Evolutionary conservation across 2,888 invertebrate species (phyloP).

Genomic region (Meandrusa payeni): DNA sequence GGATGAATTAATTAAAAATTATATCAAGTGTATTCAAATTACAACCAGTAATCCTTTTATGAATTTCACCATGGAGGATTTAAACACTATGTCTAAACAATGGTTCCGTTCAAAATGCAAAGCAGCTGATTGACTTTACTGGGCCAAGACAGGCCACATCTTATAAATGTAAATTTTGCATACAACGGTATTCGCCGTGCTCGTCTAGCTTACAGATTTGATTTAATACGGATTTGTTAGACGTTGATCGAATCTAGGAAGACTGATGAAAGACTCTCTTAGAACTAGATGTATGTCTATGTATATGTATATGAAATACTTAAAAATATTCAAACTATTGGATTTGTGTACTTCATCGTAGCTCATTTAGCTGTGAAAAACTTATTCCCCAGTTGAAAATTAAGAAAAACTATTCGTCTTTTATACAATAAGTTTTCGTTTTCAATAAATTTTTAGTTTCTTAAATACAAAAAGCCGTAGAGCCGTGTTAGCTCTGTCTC

Average conservation of each 20-base stretch:
- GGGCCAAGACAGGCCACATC: slow-evolving; percentile 14
- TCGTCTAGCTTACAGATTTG: slow-evolving; percentile 17
- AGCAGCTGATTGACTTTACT: slow-evolving; percentile 20
- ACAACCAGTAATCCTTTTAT: neutral
- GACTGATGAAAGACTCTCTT: neutral
- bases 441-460: no score
- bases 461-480: no score
- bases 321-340: no score
- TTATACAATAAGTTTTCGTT: no score
- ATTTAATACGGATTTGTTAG: slow-evolving; percentile 14
- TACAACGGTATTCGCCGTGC: slow-evolving; percentile 14
- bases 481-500: no score
- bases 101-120: slow-evolving; percentile 14
- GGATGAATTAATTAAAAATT: neutral
- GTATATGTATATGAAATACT: no score
- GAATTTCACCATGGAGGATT: slow-evolving; percentile 5
- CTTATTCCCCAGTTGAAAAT: no score
- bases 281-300: no score
- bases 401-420: no score
- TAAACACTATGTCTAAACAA: slow-evolving; percentile 13
- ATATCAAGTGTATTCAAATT: no score
- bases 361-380: no score
- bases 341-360: no score
- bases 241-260: neutral
- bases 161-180: slow-evolving; percentile 21